phyloP scores from a whole-genome alignment of 2,797 vertebrate genomes.

The Eulemur rubriventer region DNA sequence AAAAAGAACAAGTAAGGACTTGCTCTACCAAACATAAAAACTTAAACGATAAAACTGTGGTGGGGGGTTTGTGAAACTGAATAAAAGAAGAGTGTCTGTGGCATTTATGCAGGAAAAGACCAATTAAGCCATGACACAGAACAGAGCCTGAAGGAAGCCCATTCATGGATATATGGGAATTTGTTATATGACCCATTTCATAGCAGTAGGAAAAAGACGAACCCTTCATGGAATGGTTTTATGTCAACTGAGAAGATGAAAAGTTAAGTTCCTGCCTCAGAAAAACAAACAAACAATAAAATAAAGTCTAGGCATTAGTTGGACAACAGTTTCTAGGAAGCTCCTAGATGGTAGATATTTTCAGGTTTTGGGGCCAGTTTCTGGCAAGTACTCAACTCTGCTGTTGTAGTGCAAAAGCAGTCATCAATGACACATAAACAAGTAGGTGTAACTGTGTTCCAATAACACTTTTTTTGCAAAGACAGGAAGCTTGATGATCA shows the following conservation, averaged over 20 bases:
- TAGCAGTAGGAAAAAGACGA: background rate
- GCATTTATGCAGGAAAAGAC: background rate
- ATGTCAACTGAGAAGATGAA: background rate
- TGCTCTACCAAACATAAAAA: constrained; percentile 14
- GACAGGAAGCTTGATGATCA: background rate
- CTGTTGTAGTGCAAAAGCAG: background rate
- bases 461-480: background rate
- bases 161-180: no score
- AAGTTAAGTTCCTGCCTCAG: background rate
- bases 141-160: background rate
- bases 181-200: background rate
- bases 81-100: background rate
- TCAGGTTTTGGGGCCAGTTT: background rate
- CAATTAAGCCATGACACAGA: background rate
- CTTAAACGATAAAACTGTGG: background rate
- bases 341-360: background rate
- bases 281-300: background rate
- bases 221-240: background rate
- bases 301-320: background rate
- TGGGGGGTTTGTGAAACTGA: background rate
- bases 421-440: background rate
- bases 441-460: background rate
- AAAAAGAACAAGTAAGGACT: background rate
- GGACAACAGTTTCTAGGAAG: background rate
- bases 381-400: background rate